Percentiles rank a stretch among this genome's conserved stretches.
Evolutionary conservation across 2,113 vertebrate genomes (phyloP).

Genomic region (Maccullochella peelii): DNA sequence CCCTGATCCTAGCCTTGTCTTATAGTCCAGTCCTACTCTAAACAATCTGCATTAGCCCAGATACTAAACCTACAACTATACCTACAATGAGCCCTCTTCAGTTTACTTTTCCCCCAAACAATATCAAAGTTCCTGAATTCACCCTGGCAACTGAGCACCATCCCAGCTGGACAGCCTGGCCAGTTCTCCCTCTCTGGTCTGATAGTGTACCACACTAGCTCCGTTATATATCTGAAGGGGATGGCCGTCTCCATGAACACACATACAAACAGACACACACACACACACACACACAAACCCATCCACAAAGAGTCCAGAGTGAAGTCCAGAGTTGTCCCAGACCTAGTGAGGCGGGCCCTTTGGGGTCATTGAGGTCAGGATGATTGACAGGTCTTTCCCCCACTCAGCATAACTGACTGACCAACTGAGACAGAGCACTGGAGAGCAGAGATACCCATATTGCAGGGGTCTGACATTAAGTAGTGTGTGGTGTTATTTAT

Average conservation of each 20-base stretch:
- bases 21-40: neutral
- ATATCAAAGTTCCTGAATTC: slow-evolving; percentile 19
- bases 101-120: slow-evolving; percentile 15
- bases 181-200: slow-evolving; percentile 45
- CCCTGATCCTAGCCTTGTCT: neutral
- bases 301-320: slow-evolving; percentile 41
- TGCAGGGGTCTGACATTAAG: neutral
- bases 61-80: neutral
- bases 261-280: slow-evolving; percentile 46
- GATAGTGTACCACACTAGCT: slow-evolving; percentile 16
- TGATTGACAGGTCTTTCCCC: slow-evolving; percentile 50
- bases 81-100: slow-evolving; percentile 12
- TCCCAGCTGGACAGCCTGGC: slow-evolving; percentile 40
- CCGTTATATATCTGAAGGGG: slow-evolving; percentile 72
- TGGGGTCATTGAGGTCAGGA: slow-evolving; percentile 42
- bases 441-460: neutral
- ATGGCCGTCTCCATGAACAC: slow-evolving; percentile 59
- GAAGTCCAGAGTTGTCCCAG: slow-evolving; percentile 53
- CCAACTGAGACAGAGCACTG: slow-evolving; percentile 39
- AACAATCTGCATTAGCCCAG: neutral
- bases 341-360: slow-evolving; percentile 52
- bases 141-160: slow-evolving; percentile 46
- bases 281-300: slow-evolving; percentile 36
- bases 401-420: slow-evolving; percentile 28
- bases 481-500: slow-evolving; percentile 10